Conservation (phyloP, 2,888 invertebrate species). For the Yponomeuta evonymella region DNA sequence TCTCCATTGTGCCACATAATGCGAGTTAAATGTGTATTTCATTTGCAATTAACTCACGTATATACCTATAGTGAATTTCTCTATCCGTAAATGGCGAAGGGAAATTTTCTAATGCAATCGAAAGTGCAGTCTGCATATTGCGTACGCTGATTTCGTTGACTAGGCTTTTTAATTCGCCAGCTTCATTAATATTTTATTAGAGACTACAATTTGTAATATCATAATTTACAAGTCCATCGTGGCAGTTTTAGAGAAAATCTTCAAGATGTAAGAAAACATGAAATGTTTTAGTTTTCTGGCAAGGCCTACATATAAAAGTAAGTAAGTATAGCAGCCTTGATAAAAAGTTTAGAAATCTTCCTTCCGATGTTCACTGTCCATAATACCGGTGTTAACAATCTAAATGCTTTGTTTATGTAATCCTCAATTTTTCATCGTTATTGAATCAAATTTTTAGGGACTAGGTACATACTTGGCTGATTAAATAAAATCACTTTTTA, state of each 20-base stretch:
- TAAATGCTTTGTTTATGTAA: neutral
- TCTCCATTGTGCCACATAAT: conserved; percentile 31
- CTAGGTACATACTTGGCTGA: neutral
- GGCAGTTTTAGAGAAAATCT: neutral
- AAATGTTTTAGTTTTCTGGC: neutral
- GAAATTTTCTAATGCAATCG: conserved; percentile 11
- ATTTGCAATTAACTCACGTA: conserved; percentile 4
- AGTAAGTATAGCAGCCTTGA: neutral
- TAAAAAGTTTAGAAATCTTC: conserved; percentile 2
- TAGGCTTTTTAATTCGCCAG: neutral
- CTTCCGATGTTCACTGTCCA: neutral
- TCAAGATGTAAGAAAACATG: neutral
- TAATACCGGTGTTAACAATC: neutral
- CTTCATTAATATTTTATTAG: neutral
- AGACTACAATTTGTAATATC: too few species aligned
- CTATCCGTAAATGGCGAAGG: neutral
- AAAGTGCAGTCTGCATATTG: conserved; percentile 3
- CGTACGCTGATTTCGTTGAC: conserved; percentile 1
- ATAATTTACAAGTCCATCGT: too few species aligned
- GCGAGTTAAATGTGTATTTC: conserved; percentile 7
- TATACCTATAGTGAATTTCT: conserved; percentile 3
- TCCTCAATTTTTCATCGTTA: neutral
- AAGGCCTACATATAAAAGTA: neutral
- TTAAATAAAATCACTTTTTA: too few species aligned
- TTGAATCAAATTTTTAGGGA: neutral